phyloP scores from a whole-genome alignment of 1,140 invertebrate genomes.

The Protaetia brevitarsis region DNA sequence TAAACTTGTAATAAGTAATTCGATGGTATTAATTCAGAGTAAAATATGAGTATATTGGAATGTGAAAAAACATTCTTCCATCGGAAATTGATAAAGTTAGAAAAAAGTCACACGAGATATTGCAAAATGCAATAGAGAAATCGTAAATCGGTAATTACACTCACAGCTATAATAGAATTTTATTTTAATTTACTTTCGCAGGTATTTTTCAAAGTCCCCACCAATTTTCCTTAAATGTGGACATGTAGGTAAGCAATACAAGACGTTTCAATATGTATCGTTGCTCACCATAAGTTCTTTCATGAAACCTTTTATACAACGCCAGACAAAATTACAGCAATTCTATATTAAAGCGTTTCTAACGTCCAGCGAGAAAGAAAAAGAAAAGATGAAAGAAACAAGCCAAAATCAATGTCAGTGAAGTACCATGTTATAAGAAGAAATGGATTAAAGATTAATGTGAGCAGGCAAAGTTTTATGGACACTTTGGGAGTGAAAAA shows the following conservation, averaged over 20 bases:
- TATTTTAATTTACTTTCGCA: background rate
- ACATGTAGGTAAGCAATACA: constrained; percentile 10
- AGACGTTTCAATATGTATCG: background rate
- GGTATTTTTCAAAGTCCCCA: background rate
- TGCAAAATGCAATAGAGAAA: background rate
- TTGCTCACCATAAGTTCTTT: background rate
- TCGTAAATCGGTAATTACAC: no score
- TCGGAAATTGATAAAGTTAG: background rate
- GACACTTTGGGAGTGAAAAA: constrained; percentile 8
- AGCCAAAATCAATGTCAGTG: background rate
- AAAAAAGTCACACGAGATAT: background rate
- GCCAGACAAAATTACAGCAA: background rate
- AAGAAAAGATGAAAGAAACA: background rate
- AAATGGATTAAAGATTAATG: background rate
- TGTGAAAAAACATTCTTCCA: constrained; percentile 16
- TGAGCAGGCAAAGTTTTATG: background rate
- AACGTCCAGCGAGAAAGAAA: background rate
- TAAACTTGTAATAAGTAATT: no score
- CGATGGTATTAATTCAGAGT: no score
- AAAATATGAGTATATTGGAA: no score
- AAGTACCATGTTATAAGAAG: background rate
- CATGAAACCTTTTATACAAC: constrained; percentile 2
- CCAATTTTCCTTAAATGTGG: constrained; percentile 12
- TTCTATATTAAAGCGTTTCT: background rate
- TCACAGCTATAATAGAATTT: constrained; percentile 2